phyloP scores from a whole-genome alignment of 2,797 vertebrate genomes.

The Tokudaia tokunoshimensis region DNA sequence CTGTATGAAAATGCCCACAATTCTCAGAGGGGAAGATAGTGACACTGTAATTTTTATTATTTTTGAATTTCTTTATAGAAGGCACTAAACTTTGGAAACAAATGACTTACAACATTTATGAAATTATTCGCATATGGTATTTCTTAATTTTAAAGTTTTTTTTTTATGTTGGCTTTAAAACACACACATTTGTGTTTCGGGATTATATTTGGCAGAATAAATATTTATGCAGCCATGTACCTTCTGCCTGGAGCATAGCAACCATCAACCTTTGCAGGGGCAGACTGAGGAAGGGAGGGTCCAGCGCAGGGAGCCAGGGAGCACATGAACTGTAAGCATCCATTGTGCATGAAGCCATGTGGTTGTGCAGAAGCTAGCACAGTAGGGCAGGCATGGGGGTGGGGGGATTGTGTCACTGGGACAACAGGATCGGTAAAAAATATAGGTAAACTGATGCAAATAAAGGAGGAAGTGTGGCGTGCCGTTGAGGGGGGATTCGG shows the following conservation, averaged over 20 bases:
- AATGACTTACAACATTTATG: background rate
- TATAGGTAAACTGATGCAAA: background rate
- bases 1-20: background rate
- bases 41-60: constrained; percentile 38
- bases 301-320: background rate
- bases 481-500: too few species aligned
- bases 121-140: background rate
- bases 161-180: constrained; percentile 47
- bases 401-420: background rate
- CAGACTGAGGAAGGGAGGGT: background rate
- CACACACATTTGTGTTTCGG: constrained; percentile 20
- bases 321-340: background rate
- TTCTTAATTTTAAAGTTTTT: background rate
- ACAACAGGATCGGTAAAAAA: background rate
- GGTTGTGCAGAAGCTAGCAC: background rate
- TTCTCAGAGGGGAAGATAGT: background rate
- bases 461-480: background rate
- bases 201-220: constrained; percentile 49
- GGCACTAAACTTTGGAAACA: constrained; percentile 19
- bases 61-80: constrained; percentile 27
- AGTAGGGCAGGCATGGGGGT: background rate
- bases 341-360: background rate
- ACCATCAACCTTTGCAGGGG: background rate
- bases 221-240: constrained; percentile 45
- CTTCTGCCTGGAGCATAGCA: background rate